Evolutionary conservation across 2,888 invertebrate species (phyloP).

Genomic region (Tortrix viridana): DNA sequence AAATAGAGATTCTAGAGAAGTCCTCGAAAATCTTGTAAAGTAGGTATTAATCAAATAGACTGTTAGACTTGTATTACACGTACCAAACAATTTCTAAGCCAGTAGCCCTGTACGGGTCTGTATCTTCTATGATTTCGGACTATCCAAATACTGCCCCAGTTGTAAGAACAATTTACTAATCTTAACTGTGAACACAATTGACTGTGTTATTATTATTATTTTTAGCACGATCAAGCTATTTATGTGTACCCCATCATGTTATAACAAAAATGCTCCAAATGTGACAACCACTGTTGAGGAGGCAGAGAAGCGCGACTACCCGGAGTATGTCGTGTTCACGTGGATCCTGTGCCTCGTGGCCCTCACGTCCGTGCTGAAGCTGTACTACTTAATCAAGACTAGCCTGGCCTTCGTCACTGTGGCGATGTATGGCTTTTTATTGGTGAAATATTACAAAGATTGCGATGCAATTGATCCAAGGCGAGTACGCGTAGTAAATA

Average conservation of each 20-base stretch:
- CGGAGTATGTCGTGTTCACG: constrained; percentile 96
- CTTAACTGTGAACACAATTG: too few relatives aligned
- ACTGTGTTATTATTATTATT: not conserved
- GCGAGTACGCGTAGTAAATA: constrained; percentile 65
- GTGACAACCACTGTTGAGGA: constrained; percentile 1
- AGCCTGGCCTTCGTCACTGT: constrained; percentile 91
- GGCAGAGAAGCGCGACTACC: constrained; percentile 83
- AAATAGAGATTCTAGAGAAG: too few relatives aligned
- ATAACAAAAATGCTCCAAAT: not conserved
- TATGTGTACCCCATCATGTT: constrained; percentile 59
- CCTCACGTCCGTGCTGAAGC: constrained; percentile 94
- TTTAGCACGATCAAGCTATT: constrained; percentile 71
- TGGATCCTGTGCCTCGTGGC: constrained; percentile 97
- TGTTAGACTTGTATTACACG: too few relatives aligned
- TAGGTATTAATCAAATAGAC: too few relatives aligned
- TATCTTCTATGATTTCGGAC: too few relatives aligned
- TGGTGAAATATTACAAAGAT: constrained; percentile 84
- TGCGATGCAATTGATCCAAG: constrained; percentile 68
- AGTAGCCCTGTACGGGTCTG: too few relatives aligned
- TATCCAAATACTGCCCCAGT: too few relatives aligned
- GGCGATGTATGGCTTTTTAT: constrained; percentile 88
- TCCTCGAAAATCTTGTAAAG: too few relatives aligned
- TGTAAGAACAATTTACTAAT: too few relatives aligned
- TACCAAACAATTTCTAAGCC: too few relatives aligned
- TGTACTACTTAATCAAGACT: constrained; percentile 94